Percentiles rank a stretch among this genome's conserved stretches.
Conservation (phyloP, 2,113 vertebrate genomes). For the Elanoides forficatus region DNA sequence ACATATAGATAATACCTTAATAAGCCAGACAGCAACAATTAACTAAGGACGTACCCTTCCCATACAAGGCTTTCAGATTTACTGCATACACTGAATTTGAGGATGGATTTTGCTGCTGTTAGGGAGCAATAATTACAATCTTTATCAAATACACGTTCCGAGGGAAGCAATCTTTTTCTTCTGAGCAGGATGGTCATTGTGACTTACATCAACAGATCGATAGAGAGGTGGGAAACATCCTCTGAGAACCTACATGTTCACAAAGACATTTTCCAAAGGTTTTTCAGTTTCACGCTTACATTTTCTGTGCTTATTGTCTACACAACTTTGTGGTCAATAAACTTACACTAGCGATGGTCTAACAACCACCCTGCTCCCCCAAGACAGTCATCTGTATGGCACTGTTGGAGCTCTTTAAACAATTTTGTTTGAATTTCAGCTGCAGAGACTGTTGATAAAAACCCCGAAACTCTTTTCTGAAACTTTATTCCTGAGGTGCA, state of each 20-base stretch:
- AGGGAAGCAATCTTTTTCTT: not conserved
- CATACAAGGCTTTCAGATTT: not conserved
- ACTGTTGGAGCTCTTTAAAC: not conserved
- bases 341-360: not conserved
- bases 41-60: not conserved
- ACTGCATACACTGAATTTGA: fast-evolving
- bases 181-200: not conserved
- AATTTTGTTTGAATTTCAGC: not conserved
- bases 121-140: not conserved
- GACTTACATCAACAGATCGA: constrained; percentile 1
- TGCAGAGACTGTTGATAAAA: not conserved
- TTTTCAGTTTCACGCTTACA: not conserved
- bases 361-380: not conserved
- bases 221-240: constrained; percentile 25
- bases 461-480: not conserved
- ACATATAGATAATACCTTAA: not conserved
- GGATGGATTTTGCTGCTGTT: not conserved
- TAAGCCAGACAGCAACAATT: not conserved
- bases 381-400: not conserved
- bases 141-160: not conserved
- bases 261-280: not conserved
- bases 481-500: not conserved
- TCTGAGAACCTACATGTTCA: not conserved
- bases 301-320: constrained; percentile 12
- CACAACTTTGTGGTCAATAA: constrained; percentile 15